Evolutionary conservation across 2,113 vertebrate species (phyloP).

Genomic region (Lucifuga dentata): DNA sequence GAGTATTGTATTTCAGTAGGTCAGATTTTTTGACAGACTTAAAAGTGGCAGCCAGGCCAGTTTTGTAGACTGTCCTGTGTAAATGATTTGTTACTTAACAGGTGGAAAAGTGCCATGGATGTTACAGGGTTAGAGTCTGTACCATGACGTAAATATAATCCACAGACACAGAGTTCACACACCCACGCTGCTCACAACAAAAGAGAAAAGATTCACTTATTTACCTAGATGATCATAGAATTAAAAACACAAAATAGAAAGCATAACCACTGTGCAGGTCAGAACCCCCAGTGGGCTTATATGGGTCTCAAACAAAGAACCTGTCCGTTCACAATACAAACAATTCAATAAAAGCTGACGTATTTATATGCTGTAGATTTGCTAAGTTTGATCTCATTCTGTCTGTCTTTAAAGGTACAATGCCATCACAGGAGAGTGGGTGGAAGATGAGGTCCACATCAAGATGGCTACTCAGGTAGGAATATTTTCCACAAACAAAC

Average conservation of each 20-base stretch:
- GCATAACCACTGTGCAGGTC: too few species aligned
- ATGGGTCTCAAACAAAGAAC: too few species aligned
- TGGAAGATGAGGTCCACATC: conserved; percentile 91
- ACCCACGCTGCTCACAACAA: background rate
- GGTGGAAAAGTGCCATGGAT: conserved; percentile 6
- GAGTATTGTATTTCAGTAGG: background rate
- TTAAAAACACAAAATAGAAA: too few species aligned
- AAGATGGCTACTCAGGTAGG: conserved; percentile 94
- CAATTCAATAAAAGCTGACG: too few species aligned
- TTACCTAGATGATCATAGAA: too few species aligned
- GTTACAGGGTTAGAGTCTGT: conserved; percentile 6
- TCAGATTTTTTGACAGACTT: background rate
- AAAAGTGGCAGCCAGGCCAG: conserved; percentile 4
- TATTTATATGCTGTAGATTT: too few species aligned
- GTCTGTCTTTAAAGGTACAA: conserved; percentile 87
- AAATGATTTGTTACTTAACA: conserved; percentile 25
- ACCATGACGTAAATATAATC: background rate
- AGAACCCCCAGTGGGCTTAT: too few species aligned
- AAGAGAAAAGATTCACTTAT: too few species aligned
- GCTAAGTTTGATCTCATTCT: background rate
- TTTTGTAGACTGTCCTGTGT: background rate
- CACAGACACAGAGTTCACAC: background rate
- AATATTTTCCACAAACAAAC: too few species aligned
- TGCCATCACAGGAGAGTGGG: conserved; percentile 91
- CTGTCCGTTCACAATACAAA: too few species aligned